Percentiles rank a stretch among this genome's conserved stretches.
These are phyloP conservation scores for Holotrichia oblita DNA, from an alignment of 1,140 invertebrate genomes.

Conservation along the genomic window DNA sequence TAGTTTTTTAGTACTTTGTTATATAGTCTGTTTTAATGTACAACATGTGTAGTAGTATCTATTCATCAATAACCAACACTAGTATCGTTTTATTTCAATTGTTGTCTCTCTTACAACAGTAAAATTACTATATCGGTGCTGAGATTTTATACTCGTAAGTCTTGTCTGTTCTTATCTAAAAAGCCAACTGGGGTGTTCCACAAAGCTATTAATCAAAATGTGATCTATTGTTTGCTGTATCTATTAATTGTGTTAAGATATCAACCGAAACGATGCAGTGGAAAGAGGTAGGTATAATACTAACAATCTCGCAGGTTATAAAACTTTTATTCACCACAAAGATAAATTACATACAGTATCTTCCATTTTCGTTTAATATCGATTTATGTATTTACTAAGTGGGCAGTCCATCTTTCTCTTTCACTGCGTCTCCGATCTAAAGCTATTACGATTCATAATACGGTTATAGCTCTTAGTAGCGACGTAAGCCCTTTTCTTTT, in stretches of 20 bases:
- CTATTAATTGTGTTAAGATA: constrained; percentile 24
- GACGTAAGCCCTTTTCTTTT: background rate
- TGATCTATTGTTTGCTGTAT: constrained; percentile 20
- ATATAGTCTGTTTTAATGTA: background rate
- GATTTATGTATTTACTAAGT: background rate
- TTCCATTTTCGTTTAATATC: constrained; percentile 19
- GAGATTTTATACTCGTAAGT: too few species aligned
- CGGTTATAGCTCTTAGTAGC: background rate
- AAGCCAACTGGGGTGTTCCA: background rate
- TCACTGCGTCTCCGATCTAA: constrained; percentile 8
- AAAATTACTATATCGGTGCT: background rate
- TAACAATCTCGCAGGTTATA: background rate
- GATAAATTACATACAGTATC: constrained; percentile 25
- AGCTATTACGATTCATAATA: constrained; percentile 14
- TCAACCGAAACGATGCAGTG: constrained; percentile 12
- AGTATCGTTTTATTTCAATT: background rate
- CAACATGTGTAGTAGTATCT: background rate
- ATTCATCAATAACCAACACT: background rate
- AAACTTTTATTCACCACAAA: constrained; percentile 1
- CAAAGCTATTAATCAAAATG: constrained; percentile 7
- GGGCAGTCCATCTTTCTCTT: background rate
- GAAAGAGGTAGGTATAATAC: constrained; percentile 20
- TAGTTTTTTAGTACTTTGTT: background rate
- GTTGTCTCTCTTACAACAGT: background rate
- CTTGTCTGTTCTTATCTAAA: constrained; percentile 10